Evolutionary conservation across 2,888 invertebrate species (phyloP).

Genomic region (Lithophane ornitopus): DNA sequence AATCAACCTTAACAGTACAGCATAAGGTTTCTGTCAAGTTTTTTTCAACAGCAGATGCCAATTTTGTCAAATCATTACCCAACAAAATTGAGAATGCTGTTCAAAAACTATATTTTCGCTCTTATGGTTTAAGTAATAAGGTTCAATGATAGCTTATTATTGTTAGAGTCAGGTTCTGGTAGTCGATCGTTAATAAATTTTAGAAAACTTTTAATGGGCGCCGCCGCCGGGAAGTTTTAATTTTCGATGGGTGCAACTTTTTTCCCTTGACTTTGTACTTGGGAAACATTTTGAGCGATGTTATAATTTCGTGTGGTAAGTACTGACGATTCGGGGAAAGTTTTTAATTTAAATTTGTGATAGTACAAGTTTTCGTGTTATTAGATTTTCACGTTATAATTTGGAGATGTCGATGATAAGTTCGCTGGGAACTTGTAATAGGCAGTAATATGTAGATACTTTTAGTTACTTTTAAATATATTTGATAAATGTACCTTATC

Average conservation of each 20-base stretch:
- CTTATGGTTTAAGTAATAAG: slow-evolving; percentile 31
- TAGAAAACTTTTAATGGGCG: slow-evolving; percentile 80
- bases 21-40: slow-evolving; percentile 19
- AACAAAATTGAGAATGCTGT: slow-evolving; percentile 41
- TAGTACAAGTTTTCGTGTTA: slow-evolving; percentile 56
- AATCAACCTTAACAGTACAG: slow-evolving; percentile 23
- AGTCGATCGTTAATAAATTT: slow-evolving; percentile 79
- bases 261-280: slow-evolving; percentile 65
- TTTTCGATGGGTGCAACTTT: slow-evolving; percentile 71
- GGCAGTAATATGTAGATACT: neutral
- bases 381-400: slow-evolving; percentile 42
- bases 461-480: neutral
- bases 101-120: slow-evolving; percentile 31
- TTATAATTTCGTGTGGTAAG: slow-evolving; percentile 63
- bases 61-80: slow-evolving; percentile 54
- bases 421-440: neutral
- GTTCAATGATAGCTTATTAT: slow-evolving; percentile 17
- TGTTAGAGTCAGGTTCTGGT: slow-evolving; percentile 24
- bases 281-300: slow-evolving; percentile 61
- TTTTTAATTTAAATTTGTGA: slow-evolving; percentile 63
- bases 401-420: slow-evolving; percentile 20
- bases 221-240: slow-evolving; percentile 72
- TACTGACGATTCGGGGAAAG: slow-evolving; percentile 48
- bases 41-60: slow-evolving; percentile 38
- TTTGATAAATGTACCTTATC: too few relatives aligned